Base-by-base conservation (phyloP, 2,888 invertebrate genomes). In the Zaprionus bogoriensis region DNA sequence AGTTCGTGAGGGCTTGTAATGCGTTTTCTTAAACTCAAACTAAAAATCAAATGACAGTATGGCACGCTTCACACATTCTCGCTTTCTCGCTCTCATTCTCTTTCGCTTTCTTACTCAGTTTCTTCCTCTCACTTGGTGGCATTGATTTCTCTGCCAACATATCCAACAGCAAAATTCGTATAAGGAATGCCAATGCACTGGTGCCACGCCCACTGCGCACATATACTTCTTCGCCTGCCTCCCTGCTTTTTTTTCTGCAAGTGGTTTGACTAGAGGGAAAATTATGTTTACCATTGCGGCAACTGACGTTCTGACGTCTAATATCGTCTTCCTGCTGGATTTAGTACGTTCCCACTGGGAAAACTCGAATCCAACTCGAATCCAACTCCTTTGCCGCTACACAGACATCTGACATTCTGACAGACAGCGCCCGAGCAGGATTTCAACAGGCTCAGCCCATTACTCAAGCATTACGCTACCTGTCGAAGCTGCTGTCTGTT, bases 241-340 rank as follows among this genome's bases (percentile, higher is more conserved):
- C 44, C n/a, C 20, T 39, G 4, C 10, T 20, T 9, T 39, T 41
- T 39, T 51, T 60, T 42, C 17, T 62, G 19, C 38, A 51, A 39
- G 42, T 60, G 57, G 69, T 77, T 76, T 66, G 67, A 66, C 61
- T 57, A 57, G 76, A 67, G 64, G 67, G 47, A 67, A 85, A 82
- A 79, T 78, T 68, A 79, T 79, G 79, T 79, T 85, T 85, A 85
- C 83, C 76, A 76, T 78, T 79, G 71, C 58, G 51, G 32, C 41
- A 41, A 28, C 62, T 36, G 52, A 60, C 76, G 48, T 60, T 64
- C 57, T 58, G 46, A 52, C 62, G 41, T 82, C 71, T 75, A 65
- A 74, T 67, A 64, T 81, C 32, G 54, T 51, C 55, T 25, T 55
- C 57, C 22, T 25, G 3, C 17, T 42, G 22, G 41, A 44, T 36